Evolutionary conservation across 2,797 vertebrate species (phyloP).

Genomic region (Otolemur crassicaudatus): DNA sequence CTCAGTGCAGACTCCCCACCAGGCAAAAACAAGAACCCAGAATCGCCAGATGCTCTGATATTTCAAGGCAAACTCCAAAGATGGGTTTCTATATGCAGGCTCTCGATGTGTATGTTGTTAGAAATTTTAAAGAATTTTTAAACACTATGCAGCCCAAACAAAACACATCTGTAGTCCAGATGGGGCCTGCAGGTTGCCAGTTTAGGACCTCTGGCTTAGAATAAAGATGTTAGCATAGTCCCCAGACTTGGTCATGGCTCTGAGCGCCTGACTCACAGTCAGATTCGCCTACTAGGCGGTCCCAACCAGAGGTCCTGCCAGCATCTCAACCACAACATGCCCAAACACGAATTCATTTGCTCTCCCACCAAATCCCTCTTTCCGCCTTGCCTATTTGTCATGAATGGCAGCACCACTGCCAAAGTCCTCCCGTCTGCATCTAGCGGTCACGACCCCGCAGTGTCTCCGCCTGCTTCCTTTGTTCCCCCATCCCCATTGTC

Average conservation of each 20-base stretch:
- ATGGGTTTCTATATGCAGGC: constrained; percentile 14
- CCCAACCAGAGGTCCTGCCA: background rate
- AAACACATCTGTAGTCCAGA: constrained; percentile 79
- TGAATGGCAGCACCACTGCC: background rate
- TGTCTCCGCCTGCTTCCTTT: accelerated
- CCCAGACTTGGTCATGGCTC: background rate
- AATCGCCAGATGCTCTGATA: constrained; percentile 39
- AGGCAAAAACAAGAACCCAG: background rate
- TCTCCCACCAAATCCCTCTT: background rate
- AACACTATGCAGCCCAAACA: constrained; percentile 62
- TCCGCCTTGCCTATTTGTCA: background rate
- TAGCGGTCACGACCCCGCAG: background rate
- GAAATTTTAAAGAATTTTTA: constrained; percentile 67
- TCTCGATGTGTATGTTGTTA: constrained; percentile 61
- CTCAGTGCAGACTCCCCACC: background rate
- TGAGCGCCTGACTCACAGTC: background rate
- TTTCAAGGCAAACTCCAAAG: constrained; percentile 48
- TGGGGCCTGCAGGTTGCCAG: constrained; percentile 60
- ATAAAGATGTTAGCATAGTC: constrained; percentile 4
- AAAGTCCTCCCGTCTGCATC: background rate
- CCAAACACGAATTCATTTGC: background rate
- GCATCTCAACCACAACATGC: background rate
- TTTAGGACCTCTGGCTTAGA: constrained; percentile 55
- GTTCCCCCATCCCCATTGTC: background rate
- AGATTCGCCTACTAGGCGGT: too few relatives aligned